A percentile compares a stretch with the other conserved stretches of the same genome.
Evolutionary conservation across 2,797 vertebrate species (phyloP).

Genomic region (Protosalanx chinensis): DNA sequence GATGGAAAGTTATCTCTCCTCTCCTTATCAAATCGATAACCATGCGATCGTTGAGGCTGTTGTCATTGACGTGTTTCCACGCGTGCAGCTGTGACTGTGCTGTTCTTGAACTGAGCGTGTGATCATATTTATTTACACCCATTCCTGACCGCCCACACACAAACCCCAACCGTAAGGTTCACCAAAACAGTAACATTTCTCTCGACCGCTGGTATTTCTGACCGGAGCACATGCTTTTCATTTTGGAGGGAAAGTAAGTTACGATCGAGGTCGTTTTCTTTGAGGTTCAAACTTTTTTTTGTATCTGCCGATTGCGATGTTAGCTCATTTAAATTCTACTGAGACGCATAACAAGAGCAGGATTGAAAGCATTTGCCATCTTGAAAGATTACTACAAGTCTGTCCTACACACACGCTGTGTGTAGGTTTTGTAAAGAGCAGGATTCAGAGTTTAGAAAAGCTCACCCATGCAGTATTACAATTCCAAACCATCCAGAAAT

Average conservation of each 20-base stretch:
- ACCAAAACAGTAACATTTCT: not conserved
- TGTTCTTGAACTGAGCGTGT: not conserved
- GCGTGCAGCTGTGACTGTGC: not conserved
- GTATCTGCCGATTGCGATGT: not conserved
- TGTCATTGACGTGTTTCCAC: not conserved
- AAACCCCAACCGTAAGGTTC: not conserved
- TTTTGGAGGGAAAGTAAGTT: conserved; percentile 6
- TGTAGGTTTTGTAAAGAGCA: not conserved
- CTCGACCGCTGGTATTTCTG: not conserved
- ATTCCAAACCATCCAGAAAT: conserved; percentile 28
- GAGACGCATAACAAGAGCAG: not conserved
- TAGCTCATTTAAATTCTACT: not conserved
- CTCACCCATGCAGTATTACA: conserved; percentile 40
- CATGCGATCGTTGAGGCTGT: conserved; percentile 9
- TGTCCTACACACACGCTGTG: no score
- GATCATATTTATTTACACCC: not conserved
- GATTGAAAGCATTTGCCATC: not conserved
- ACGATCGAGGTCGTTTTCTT: no score
- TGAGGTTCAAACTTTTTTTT: not conserved
- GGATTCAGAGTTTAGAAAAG: conserved; percentile 26
- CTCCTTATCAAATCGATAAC: not conserved
- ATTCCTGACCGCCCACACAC: no score
- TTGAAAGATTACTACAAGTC: not conserved
- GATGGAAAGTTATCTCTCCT: conserved; percentile 4
- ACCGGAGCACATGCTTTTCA: conserved; percentile 2